These are phyloP conservation scores for Drosophila nr. fundita DNA, from an alignment of 2,888 invertebrate species.

Conservation along the genomic window DNA sequence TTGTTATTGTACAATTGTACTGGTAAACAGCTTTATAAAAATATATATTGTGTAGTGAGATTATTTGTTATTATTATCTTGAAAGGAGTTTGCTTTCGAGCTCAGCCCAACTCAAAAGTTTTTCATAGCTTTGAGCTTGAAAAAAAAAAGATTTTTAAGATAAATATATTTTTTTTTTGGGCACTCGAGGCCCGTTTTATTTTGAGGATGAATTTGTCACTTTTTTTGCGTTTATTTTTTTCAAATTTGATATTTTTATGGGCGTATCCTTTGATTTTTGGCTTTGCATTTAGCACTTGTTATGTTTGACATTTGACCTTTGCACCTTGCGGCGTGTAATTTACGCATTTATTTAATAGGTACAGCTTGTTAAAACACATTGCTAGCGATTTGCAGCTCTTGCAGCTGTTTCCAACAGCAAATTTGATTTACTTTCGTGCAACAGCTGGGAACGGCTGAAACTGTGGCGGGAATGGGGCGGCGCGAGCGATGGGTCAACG, in stretches of 20 bases:
- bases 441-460: slow-evolving; percentile 33
- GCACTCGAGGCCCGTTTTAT: neutral
- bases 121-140: slow-evolving; percentile 10
- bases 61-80: slow-evolving; percentile 16
- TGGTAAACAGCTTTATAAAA: slow-evolving; percentile 66
- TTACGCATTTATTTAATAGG: slow-evolving; percentile 58
- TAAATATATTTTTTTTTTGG: neutral
- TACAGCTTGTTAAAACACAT: slow-evolving; percentile 69
- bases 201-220: slow-evolving; percentile 13
- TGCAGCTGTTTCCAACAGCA: slow-evolving; percentile 48
- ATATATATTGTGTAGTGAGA: slow-evolving; percentile 46
- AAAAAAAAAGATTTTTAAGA: slow-evolving; percentile 3
- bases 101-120: slow-evolving; percentile 20
- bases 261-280: slow-evolving; percentile 24
- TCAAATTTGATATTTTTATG: slow-evolving; percentile 1
- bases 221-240: slow-evolving; percentile 7
- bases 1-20: slow-evolving; percentile 36
- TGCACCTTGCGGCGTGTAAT: slow-evolving; percentile 32
- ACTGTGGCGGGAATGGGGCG: slow-evolving; percentile 6
- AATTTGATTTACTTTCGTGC: slow-evolving; percentile 27
- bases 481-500: neutral
- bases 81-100: slow-evolving; percentile 6
- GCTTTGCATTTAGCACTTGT: slow-evolving; percentile 27
- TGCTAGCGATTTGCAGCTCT: slow-evolving; percentile 32
- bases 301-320: slow-evolving; percentile 52